These are phyloP conservation scores for Lasaia peninsularis DNA, from an alignment of 1,140 invertebrate genomes.

Conservation along the genomic window DNA sequence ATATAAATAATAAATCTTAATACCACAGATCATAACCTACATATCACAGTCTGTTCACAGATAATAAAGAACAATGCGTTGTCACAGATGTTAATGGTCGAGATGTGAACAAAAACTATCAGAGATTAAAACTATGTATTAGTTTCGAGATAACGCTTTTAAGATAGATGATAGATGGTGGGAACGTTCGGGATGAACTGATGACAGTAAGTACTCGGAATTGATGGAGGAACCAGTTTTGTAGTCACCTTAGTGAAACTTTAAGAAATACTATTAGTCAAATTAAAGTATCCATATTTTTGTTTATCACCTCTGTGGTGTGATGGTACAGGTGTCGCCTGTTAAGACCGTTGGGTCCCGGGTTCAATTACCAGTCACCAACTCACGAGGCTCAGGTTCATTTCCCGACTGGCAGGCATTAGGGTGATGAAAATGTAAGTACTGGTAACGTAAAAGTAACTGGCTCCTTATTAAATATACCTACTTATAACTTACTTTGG, in stretches of 20 bases:
- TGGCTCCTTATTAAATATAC: too few relatives aligned
- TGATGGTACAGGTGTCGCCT: too few relatives aligned
- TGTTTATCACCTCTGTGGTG: too few relatives aligned
- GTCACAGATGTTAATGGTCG: conserved; percentile 30
- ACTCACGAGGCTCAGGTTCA: too few relatives aligned
- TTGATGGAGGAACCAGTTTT: background rate
- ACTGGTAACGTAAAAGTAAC: too few relatives aligned
- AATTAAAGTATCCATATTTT: background rate
- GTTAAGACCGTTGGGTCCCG: too few relatives aligned
- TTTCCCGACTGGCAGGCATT: too few relatives aligned
- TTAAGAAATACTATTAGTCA: background rate
- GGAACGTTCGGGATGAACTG: conserved; percentile 42
- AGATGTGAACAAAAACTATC: conserved; percentile 29
- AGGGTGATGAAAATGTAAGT: too few relatives aligned
- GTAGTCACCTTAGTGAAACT: background rate
- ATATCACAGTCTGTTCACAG: background rate
- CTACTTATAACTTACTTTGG: too few relatives aligned
- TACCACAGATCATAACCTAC: too few relatives aligned
- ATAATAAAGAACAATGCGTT: conserved; percentile 30
- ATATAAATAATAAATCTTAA: too few relatives aligned
- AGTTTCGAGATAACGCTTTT: conserved; percentile 64
- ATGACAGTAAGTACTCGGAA: conserved; percentile 54
- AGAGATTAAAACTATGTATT: conserved; percentile 23
- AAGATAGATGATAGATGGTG: conserved; percentile 68
- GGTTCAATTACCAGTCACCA: too few relatives aligned